Evolutionary conservation across 2,888 invertebrate genomes (phyloP), one percentile per base, ranked within the genome.

Genomic region (Chaetoderma sp.): DNA sequence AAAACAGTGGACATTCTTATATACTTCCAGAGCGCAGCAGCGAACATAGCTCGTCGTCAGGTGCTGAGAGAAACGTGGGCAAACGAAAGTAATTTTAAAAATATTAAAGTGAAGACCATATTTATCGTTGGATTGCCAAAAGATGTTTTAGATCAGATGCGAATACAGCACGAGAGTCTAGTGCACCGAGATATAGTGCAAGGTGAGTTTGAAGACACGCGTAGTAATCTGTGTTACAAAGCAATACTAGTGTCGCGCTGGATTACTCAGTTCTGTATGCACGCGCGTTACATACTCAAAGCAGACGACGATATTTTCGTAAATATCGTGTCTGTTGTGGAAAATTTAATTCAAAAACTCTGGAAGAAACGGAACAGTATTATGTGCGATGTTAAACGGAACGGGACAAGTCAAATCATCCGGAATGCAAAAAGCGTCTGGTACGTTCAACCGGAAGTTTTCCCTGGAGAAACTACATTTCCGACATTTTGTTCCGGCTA

Each of bases 401-500:
- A 64, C 10, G 71, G 65, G 4, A 74, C 71, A 4, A 76, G 75
- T 42, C 61, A 63, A 10, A 78, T 81, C 18, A 60, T 73, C 5
- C 64, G 81, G 18, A 63, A 77, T 52, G 68, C 68, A 18, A 63
- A 52, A 0, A 76, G 68, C 60, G 75, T 72, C 62, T 81, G 81
- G 81, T 78, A 71, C 63, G 73, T 81, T 27, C 73, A 74, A 5
- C 47, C 60, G 10, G 30, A 66, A 4, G 47, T 79, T 10, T 67
- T 79, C 28, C 68, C 71, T 5, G 73, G 71, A 44, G 45, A 63
- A n/a, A 76, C 60, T 16, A 60, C 71, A 57, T 77, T 73, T 60
- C 85, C 85, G 1, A 67, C 71, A 23, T 84, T 83, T 65, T 85
- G 85, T 66, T 77, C 80, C 8, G 83, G 83, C 4, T 78, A 79